Conservation (phyloP, 2,113 vertebrate species). For the Cromileptes altivelis region DNA sequence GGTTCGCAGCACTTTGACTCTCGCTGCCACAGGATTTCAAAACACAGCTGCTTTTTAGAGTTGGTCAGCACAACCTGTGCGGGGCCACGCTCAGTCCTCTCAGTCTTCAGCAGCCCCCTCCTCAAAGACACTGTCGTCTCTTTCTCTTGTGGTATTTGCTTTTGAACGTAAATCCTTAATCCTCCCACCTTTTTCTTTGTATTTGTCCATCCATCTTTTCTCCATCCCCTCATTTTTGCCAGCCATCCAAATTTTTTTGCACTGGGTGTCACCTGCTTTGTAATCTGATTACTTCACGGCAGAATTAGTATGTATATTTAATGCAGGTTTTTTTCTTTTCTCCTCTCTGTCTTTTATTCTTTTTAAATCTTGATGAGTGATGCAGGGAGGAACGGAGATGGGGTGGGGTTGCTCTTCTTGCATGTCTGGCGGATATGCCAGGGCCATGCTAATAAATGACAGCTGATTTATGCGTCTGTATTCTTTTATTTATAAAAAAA, state of each 20-base stretch:
- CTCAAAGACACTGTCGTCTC: slow-evolving; percentile 49
- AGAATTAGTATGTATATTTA: slow-evolving; percentile 99
- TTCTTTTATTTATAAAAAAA: slow-evolving; percentile 99
- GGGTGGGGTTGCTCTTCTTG: slow-evolving; percentile 92
- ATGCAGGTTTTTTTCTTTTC: slow-evolving; percentile 85
- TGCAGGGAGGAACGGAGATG: slow-evolving; percentile 92
- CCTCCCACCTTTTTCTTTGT: slow-evolving; percentile 51
- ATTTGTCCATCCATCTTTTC: slow-evolving; percentile 55
- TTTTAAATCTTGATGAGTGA: slow-evolving; percentile 99
- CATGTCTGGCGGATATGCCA: slow-evolving; percentile 99
- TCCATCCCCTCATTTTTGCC: slow-evolving; percentile 91
- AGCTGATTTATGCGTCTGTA: slow-evolving; percentile 99
- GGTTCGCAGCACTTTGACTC: slow-evolving; percentile 63
- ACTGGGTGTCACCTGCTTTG: slow-evolving; percentile 97
- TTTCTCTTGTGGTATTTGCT: slow-evolving; percentile 61
- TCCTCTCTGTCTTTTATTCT: slow-evolving; percentile 75
- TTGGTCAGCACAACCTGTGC: slow-evolving; percentile 74
- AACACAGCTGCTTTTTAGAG: slow-evolving; percentile 69
- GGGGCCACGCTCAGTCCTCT: neutral
- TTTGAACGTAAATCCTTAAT: slow-evolving; percentile 86
- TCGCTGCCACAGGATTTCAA: slow-evolving; percentile 51
- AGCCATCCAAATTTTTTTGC: slow-evolving; percentile 90
- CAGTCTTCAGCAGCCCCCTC: neutral
- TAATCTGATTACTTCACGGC: slow-evolving; percentile 99
- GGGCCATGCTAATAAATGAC: slow-evolving; percentile 99